phyloP scores from a whole-genome alignment of 2,797 vertebrate species.

The Pipistrellus pygmaeus region DNA sequence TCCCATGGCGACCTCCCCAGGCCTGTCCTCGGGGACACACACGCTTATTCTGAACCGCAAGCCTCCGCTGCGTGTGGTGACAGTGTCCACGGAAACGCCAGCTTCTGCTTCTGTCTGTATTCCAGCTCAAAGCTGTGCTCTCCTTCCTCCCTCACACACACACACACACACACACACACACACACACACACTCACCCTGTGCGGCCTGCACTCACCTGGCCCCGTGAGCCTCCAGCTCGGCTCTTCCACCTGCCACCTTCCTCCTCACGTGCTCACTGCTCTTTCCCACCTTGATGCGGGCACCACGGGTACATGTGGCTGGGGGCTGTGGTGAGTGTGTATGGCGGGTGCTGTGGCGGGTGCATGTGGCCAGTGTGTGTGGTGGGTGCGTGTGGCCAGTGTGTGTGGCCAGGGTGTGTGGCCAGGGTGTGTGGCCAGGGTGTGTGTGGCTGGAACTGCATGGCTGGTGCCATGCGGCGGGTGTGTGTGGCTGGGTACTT shows the following conservation, averaged over 20 bases:
- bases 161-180: no score
- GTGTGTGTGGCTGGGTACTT: neutral
- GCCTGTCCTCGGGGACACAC: neutral
- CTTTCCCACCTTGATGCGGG: constrained; percentile 72
- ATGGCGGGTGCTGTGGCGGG: no score
- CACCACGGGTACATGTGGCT: constrained; percentile 9
- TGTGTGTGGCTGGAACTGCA: no score
- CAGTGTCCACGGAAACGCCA: neutral
- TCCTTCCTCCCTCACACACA: no score
- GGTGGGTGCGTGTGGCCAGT: no score
- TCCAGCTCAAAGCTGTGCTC: rapidly evolving
- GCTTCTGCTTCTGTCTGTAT: neutral
- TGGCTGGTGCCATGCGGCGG: no score
- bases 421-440: no score
- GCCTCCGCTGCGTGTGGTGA: neutral
- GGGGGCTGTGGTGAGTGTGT: no score
- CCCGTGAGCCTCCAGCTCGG: neutral
- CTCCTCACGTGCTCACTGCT: neutral
- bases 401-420: no score
- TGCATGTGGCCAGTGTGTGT: no score
- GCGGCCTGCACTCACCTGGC: rapidly evolving
- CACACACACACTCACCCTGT: no score
- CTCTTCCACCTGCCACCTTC: constrained; percentile 6
- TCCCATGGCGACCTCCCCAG: rapidly evolving
- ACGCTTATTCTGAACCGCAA: neutral